phyloP scores from a whole-genome alignment of 2,113 vertebrate genomes.

The Nannobrachium achirus region DNA sequence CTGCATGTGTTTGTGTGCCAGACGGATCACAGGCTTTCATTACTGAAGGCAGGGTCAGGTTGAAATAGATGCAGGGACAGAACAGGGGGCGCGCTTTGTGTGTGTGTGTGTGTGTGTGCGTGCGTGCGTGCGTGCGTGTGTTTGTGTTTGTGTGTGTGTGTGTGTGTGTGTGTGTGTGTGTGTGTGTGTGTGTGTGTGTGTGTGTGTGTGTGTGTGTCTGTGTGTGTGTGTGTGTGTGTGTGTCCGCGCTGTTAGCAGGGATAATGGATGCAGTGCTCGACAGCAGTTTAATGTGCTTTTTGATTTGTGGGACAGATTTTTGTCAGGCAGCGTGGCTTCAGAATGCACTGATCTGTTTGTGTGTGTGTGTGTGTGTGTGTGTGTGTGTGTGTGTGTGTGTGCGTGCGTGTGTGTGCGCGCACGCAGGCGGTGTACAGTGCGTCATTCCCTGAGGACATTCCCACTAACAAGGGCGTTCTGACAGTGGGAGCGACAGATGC shows the following conservation, averaged over 20 bases:
- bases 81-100: constrained; percentile 32
- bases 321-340: background rate
- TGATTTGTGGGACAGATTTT: constrained; percentile 17
- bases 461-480: constrained; percentile 88
- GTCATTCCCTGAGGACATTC: constrained; percentile 90
- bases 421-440: constrained; percentile 86
- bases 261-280: constrained; percentile 32
- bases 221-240: background rate
- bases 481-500: constrained; percentile 88
- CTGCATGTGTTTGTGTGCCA: constrained; percentile 6
- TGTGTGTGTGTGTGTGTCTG: background rate
- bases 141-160: background rate
- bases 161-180: background rate
- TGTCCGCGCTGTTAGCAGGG: constrained; percentile 24
- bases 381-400: constrained; percentile 12
- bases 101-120: background rate
- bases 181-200: background rate
- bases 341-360: background rate
- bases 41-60: constrained; percentile 7
- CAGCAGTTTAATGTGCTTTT: constrained; percentile 16
- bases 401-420: constrained; percentile 26
- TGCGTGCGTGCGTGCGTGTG: background rate
- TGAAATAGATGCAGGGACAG: constrained; percentile 16
- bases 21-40: constrained; percentile 23
- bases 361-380: constrained; percentile 20